Conservation (phyloP, 2,888 invertebrate species). For the Dolomedes plantarius region DNA sequence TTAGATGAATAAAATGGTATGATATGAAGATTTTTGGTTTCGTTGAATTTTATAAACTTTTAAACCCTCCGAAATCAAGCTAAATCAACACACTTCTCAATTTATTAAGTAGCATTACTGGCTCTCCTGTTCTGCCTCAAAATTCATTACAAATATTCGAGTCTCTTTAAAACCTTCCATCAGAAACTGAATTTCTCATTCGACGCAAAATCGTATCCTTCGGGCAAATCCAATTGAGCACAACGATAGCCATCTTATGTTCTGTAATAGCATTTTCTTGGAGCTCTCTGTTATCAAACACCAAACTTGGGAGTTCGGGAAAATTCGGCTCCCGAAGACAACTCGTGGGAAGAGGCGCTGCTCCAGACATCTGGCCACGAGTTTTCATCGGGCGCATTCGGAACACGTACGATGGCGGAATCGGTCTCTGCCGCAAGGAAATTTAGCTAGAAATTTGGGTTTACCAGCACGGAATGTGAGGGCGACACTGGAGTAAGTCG, state of each 20-base stretch:
- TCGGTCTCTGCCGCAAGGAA: neutral
- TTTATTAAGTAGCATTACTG: too few species aligned
- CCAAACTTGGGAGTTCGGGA: neutral
- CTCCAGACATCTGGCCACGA: neutral
- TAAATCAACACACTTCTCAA: too few species aligned
- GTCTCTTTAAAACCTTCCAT: neutral
- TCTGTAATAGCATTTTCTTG: neutral
- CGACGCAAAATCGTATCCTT: neutral
- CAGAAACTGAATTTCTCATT: neutral
- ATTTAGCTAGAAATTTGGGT: neutral
- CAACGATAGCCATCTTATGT: neutral
- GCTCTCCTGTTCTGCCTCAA: too few species aligned
- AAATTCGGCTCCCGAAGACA: neutral
- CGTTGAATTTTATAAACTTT: too few species aligned
- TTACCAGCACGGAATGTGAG: neutral
- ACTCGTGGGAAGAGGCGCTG: neutral
- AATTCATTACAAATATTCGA: too few species aligned
- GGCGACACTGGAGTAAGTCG: neutral
- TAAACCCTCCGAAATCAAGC: too few species aligned
- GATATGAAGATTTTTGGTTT: too few species aligned
- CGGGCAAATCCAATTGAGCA: neutral
- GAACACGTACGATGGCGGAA: constrained; percentile 1
- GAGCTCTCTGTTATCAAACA: neutral
- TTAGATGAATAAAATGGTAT: too few species aligned
- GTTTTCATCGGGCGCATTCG: neutral